Conservation (phyloP, 2,113 vertebrate species). For the Polypterus bichir region DNA sequence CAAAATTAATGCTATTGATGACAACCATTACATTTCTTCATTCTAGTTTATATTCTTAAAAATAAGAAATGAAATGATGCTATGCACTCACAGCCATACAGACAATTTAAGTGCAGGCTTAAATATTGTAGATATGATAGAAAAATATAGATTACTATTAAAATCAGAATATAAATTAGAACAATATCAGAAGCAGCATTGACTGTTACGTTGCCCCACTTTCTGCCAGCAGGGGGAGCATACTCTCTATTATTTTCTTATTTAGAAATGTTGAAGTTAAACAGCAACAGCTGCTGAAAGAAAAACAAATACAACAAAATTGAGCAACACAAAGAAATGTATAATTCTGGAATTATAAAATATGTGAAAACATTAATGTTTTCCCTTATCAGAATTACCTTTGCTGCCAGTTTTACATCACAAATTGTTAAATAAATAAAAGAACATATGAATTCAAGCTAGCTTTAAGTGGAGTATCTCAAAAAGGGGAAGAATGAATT, state of each 20-base stretch:
- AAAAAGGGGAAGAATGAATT: no score
- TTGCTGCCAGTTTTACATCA: no score
- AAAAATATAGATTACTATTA: constrained; percentile 42
- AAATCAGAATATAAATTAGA: constrained; percentile 51
- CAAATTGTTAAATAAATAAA: no score
- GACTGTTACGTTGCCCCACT: constrained; percentile 43
- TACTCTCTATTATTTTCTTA: constrained; percentile 71
- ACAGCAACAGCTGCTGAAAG: constrained; percentile 21
- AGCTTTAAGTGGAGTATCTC: no score
- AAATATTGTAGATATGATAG: constrained; percentile 16
- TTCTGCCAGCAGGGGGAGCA: constrained; percentile 84
- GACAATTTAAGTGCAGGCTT: constrained; percentile 55
- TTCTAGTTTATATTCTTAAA: constrained; percentile 4
- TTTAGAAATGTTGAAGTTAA: constrained; percentile 28
- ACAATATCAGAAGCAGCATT: constrained; percentile 24
- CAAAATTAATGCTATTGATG: constrained; percentile 73
- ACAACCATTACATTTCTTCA: constrained; percentile 41
- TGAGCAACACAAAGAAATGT: constrained; percentile 4
- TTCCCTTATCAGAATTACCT: no score
- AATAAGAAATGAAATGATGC: constrained; percentile 46
- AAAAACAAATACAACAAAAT: background rate
- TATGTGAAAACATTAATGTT: no score
- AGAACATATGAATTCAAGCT: no score
- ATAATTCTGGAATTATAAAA: background rate
- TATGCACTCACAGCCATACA: constrained; percentile 36